phyloP scores from a whole-genome alignment of 2,113 vertebrate genomes.

The Dicrurus megarhynchus region DNA sequence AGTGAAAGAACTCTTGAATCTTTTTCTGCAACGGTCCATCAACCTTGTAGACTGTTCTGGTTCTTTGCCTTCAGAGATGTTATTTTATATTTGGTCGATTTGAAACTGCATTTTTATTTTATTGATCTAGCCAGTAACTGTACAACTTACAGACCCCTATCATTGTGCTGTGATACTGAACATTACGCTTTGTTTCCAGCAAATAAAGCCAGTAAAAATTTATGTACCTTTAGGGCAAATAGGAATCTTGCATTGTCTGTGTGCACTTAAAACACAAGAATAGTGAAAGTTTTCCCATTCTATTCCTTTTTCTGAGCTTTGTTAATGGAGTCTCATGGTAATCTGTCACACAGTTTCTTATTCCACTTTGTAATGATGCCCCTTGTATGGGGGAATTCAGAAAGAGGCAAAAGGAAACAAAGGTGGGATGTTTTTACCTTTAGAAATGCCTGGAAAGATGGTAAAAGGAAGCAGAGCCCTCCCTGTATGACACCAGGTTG shows the following conservation, averaged over 20 bases:
- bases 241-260: constrained; percentile 18
- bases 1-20: neutral
- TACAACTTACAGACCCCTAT: constrained; percentile 3
- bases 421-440: neutral
- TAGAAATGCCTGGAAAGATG: neutral
- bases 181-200: neutral
- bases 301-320: neutral
- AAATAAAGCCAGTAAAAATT: constrained; percentile 61
- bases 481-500: neutral
- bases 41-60: constrained; percentile 3
- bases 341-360: neutral
- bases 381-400: neutral
- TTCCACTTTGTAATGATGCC: neutral
- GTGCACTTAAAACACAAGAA: neutral
- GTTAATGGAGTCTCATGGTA: neutral
- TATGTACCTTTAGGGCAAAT: constrained; percentile 36
- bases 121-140: constrained; percentile 1
- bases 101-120: constrained; percentile 45
- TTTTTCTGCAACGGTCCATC: neutral
- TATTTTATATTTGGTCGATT: constrained; percentile 50
- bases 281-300: neutral
- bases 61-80: constrained; percentile 48
- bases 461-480: neutral
- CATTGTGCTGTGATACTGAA: neutral
- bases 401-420: neutral